phyloP scores from a whole-genome alignment of 1,140 invertebrate species.

The Rhyacophila brunnea region DNA sequence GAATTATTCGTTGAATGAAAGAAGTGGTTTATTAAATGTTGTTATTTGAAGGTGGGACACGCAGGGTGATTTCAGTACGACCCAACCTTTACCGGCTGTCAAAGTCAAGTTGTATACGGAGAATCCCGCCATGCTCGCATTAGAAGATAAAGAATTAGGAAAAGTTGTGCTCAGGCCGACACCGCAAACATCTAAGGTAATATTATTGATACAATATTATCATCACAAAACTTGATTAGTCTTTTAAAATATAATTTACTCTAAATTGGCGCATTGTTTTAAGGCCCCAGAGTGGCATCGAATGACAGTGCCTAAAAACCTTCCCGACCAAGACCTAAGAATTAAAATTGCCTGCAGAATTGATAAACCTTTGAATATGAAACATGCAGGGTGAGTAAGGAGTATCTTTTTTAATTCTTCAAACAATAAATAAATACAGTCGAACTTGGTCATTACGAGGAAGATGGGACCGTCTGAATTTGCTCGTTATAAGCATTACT shows the following conservation, averaged over 20 bases:
- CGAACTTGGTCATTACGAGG: too few relatives aligned
- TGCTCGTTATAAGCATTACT: too few relatives aligned
- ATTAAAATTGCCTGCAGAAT: slow-evolving; percentile 98
- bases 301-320: slow-evolving; percentile 93
- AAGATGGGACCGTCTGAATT: too few relatives aligned
- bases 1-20: too few relatives aligned
- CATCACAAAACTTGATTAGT: too few relatives aligned
- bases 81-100: slow-evolving; percentile 92
- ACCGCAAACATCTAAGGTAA: slow-evolving; percentile 84
- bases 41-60: slow-evolving; percentile 92
- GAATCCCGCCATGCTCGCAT: slow-evolving; percentile 93
- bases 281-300: slow-evolving; percentile 95
- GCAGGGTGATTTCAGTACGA: slow-evolving; percentile 98
- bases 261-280: too few relatives aligned
- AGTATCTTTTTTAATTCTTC: too few relatives aligned
- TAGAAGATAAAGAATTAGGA: slow-evolving; percentile 98
- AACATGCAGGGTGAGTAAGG: slow-evolving; percentile 84
- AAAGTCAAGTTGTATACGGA: slow-evolving; percentile 98
- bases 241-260: too few relatives aligned
- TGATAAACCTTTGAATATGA: slow-evolving; percentile 99
- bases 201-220: too few relatives aligned
- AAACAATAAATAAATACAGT: too few relatives aligned
- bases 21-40: too few relatives aligned
- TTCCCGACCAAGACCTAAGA: slow-evolving; percentile 90
- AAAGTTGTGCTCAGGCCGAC: slow-evolving; percentile 91